These are phyloP conservation scores for Neocrepidodera transversa DNA, from an alignment of 2,888 invertebrate genomes.

Conservation along the genomic window DNA sequence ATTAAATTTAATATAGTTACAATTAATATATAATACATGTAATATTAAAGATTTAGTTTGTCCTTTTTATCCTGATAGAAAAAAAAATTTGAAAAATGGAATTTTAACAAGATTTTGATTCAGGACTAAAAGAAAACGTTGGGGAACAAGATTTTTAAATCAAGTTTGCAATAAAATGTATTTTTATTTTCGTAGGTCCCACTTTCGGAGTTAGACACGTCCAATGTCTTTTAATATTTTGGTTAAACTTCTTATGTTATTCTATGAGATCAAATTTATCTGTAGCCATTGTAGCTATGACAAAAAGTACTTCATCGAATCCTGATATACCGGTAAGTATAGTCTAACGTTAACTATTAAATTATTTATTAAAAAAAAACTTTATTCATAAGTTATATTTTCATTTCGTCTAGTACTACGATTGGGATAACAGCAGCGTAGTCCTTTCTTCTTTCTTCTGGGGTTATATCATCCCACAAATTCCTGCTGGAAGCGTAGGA, in stretches of 20 bases:
- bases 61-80: too few species aligned
- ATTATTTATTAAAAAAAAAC: too few species aligned
- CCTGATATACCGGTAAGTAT: conserved; percentile 17
- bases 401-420: conserved; percentile 7
- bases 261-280: conserved; percentile 8
- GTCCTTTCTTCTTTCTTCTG: conserved; percentile 15
- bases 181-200: background rate
- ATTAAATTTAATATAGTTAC: too few species aligned
- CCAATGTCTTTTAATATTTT: background rate
- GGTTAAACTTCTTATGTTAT: background rate
- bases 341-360: too few species aligned
- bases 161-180: too few species aligned
- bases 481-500: background rate
- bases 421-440: conserved; percentile 9
- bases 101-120: too few species aligned
- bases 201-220: conserved; percentile 1
- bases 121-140: too few species aligned
- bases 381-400: background rate
- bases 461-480: conserved; percentile 12
- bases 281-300: conserved; percentile 15
- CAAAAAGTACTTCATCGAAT: conserved; percentile 5
- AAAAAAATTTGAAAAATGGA: too few species aligned
- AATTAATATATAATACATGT: too few species aligned
- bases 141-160: too few species aligned
- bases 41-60: too few species aligned